Base-by-base conservation (phyloP, 2,888 invertebrate species). In the Agrilus mali region DNA sequence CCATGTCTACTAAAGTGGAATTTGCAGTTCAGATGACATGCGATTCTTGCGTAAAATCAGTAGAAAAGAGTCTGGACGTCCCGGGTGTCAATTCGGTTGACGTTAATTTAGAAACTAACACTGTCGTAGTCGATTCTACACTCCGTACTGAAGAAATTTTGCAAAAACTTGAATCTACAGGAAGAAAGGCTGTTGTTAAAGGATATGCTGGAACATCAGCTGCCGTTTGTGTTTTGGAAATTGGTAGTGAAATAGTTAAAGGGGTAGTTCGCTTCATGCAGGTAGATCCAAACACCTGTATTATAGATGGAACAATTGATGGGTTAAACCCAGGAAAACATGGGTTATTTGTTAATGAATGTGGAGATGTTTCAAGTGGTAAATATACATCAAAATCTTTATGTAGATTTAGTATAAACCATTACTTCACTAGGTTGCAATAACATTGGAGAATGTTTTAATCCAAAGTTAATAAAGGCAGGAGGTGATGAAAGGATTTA, bases 221-320 rank as follows among this genome's bases (percentile, higher is more conserved):
- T 2, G 85, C 86, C 1, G 92, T 90, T 1, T 86, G 88, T 0
- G 81, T 88, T 55, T 73, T 90, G 44, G 72, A 73, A 41, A 62
- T 66, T 4, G 62, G 64, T 10, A 16, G 16, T 36, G 14, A 45
- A 38, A 47, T 51, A 27, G 68, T 85, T 3, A 69, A 79, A 56
- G 92, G 92, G 0, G 82, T 93, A 13, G 73, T 90, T 6, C 65
- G 92, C 44, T 83, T 93, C 59, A 74, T 80, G 34, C 82, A 86
- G 66, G 64, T 70, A 0, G 58, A 65, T 49, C 68, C 72, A 13
- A 63, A 73, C 35, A 68, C 66, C 0, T 79, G 85, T 40, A 71
- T 92, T 1, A 74, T 89, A 3, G 93, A 93, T 59, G 92, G 92
- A 1, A 84, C 85, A 2, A 67, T 93, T 3, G 90, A 92, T 66